Evolutionary conservation across 1,140 invertebrate genomes (phyloP).

Genomic region (Phymorhynchus buccinoides): DNA sequence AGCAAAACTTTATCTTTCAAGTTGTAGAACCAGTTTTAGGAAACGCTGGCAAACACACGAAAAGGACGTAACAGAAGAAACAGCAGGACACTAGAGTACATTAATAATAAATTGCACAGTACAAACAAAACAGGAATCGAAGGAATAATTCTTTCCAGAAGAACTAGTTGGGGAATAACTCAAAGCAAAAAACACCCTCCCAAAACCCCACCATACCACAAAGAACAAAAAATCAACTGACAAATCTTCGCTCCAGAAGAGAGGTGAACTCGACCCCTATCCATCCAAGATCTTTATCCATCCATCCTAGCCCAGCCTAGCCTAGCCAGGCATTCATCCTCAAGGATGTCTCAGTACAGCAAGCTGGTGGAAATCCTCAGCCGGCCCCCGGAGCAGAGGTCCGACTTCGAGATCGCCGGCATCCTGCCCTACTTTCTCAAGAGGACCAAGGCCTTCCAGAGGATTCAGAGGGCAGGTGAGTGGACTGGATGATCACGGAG

Average conservation of each 20-base stretch:
- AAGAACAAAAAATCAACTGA: neutral
- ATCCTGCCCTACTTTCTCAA: slow-evolving; percentile 63
- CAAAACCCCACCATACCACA: too few species aligned
- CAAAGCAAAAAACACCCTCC: neutral
- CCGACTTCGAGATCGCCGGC: slow-evolving; percentile 60
- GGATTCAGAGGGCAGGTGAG: slow-evolving; percentile 62
- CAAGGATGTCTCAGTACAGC: slow-evolving; percentile 45
- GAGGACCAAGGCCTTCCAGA: slow-evolving; percentile 59
- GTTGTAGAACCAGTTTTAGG: too few species aligned
- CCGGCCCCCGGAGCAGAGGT: slow-evolving; percentile 55
- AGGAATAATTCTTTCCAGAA: too few species aligned
- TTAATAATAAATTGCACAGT: too few species aligned
- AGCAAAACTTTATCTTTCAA: too few species aligned
- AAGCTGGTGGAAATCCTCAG: slow-evolving; percentile 59
- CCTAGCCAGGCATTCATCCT: neutral
- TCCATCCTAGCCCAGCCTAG: neutral
- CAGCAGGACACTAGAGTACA: too few species aligned
- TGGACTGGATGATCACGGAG: too few species aligned
- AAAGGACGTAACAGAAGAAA: too few species aligned
- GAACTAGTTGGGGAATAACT: neutral
- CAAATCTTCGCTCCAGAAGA: too few species aligned
- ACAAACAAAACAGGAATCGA: too few species aligned
- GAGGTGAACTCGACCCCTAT: neutral
- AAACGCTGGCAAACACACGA: too few species aligned
- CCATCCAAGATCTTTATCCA: neutral